Conservation (phyloP, 2,113 vertebrate genomes). For the Pogona vitticeps region DNA sequence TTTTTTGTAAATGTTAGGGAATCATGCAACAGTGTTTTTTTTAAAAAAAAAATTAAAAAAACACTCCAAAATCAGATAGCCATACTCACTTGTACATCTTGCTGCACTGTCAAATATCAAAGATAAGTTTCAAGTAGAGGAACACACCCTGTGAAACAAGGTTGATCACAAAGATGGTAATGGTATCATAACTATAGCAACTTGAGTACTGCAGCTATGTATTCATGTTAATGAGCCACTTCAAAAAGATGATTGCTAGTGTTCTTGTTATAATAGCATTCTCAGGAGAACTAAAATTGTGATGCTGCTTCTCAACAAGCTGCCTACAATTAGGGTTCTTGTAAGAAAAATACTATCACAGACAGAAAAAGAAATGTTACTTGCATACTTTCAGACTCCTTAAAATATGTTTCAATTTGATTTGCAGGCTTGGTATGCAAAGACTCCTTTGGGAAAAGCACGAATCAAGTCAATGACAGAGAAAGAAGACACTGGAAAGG, state of each 20-base stretch:
- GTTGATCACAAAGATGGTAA: conserved; percentile 46
- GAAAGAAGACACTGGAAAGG: conserved; percentile 23
- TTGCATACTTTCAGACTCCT: neutral
- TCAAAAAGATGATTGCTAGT: conserved; percentile 33
- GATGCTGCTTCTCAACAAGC: conserved; percentile 42
- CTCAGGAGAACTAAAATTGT: conserved; percentile 44
- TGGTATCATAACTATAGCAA: conserved; percentile 59
- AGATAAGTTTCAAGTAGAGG: conserved; percentile 53
- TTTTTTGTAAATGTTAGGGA: neutral
- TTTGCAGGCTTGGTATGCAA: conserved; percentile 83
- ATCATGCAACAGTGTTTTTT: conserved; percentile 47
- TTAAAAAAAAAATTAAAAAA: conserved; percentile 26
- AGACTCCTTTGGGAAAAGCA: conserved; percentile 80
- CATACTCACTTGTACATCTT: conserved; percentile 44
- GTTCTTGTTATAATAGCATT: conserved; percentile 37
- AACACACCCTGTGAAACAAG: conserved; percentile 41
- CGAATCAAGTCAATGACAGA: conserved; percentile 47
- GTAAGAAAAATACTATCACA: conserved; percentile 7
- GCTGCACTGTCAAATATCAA: conserved; percentile 46
- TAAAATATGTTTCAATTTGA: conserved; percentile 19
- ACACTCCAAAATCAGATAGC: conserved; percentile 56
- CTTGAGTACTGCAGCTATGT: conserved; percentile 56
- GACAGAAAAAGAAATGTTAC: conserved; percentile 7
- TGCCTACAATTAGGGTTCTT: conserved; percentile 31
- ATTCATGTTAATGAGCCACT: conserved; percentile 55